A percentile compares a stretch with the other conserved stretches of the same genome.
Conservation (phyloP, 2,797 vertebrate species). For the Ctenochaetus hawaiiensis region DNA sequence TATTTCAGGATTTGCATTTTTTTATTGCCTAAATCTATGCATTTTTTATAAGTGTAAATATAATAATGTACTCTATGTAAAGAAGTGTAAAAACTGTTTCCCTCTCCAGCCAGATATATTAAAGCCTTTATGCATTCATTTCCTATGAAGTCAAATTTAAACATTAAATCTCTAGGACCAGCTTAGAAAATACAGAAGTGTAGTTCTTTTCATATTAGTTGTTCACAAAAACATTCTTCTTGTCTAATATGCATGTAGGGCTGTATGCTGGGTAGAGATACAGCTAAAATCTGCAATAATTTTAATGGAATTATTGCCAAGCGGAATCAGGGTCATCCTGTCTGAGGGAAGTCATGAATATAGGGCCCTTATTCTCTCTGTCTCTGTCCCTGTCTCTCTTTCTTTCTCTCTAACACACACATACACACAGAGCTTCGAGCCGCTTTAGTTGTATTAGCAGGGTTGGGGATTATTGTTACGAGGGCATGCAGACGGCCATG, state of each 20-base stretch:
- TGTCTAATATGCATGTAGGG: neutral
- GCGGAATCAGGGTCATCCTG: conserved; percentile 72
- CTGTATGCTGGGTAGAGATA: conserved; percentile 22
- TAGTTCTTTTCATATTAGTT: conserved; percentile 44
- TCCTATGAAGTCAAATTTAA: neutral
- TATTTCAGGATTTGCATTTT: too few species aligned
- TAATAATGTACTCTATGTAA: neutral
- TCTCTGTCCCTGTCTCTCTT: neutral
- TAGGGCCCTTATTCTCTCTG: conserved; percentile 37
- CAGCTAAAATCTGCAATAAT: conserved; percentile 60
- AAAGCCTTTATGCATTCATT: neutral
- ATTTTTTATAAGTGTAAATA: neutral
- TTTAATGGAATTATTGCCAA: conserved; percentile 67
- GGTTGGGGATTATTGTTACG: conserved; percentile 72
- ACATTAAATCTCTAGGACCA: neutral
- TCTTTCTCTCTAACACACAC: conserved; percentile 26
- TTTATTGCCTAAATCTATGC: too few species aligned
- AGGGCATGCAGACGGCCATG: conserved; percentile 50
- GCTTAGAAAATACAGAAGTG: neutral
- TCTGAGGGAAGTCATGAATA: conserved; percentile 67
- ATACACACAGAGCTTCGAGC: conserved; percentile 57
- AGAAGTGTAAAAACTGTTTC: neutral
- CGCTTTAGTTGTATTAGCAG: conserved; percentile 78
- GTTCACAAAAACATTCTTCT: conserved; percentile 27
- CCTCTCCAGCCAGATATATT: neutral